Conservation (phyloP, 2,113 vertebrate genomes). For the Epinephelus fuscoguttatus region DNA sequence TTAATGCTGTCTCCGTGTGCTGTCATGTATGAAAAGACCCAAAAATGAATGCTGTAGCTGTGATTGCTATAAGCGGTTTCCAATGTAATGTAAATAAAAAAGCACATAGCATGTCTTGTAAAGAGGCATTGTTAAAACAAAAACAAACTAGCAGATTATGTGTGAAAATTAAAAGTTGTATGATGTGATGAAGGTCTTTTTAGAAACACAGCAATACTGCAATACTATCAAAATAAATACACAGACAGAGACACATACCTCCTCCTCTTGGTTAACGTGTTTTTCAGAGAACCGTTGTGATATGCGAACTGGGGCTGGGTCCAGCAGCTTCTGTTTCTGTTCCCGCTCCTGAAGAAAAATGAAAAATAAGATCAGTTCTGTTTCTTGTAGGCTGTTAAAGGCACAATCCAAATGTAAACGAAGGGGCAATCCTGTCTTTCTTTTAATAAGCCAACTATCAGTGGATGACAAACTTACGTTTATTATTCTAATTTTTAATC, state of each 20-base stretch:
- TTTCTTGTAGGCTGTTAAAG: neutral
- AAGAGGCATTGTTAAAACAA: too few species aligned
- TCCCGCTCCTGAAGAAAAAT: constrained; percentile 86
- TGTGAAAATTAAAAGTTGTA: neutral
- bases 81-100: too few species aligned
- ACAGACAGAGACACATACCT: constrained; percentile 78
- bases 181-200: neutral
- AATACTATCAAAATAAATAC: neutral
- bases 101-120: too few species aligned
- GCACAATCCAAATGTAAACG: neutral
- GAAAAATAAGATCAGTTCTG: neutral
- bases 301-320: constrained; percentile 84
- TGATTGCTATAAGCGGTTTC: too few species aligned
- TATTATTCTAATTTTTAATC: neutral
- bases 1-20: too few species aligned
- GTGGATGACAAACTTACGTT: neutral
- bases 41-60: too few species aligned
- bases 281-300: constrained; percentile 86
- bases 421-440: neutral
- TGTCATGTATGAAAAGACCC: too few species aligned
- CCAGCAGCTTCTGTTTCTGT: constrained; percentile 87
- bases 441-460: neutral
- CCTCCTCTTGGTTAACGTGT: constrained; percentile 79
- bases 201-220: neutral
- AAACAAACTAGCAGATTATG: neutral